These are phyloP conservation scores for Chaetura pelagica DNA, from an alignment of 2,113 vertebrate genomes.

Conservation along the genomic window DNA sequence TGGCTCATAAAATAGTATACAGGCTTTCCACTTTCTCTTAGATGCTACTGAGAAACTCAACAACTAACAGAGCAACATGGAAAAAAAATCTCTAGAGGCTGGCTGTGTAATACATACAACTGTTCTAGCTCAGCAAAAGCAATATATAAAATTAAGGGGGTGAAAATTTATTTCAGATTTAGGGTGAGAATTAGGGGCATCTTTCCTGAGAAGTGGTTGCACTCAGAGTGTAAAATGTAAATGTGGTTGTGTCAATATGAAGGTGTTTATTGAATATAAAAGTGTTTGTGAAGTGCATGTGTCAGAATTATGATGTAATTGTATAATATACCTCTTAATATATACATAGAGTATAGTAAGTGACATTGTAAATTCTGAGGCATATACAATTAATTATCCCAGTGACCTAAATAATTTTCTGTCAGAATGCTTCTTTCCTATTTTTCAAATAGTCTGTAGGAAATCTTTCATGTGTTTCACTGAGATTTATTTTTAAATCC, in stretches of 20 bases:
- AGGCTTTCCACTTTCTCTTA: neutral
- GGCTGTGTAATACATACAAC: neutral
- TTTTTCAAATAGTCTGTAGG: neutral
- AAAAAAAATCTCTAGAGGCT: neutral
- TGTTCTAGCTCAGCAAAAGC: neutral
- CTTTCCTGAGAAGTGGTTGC: neutral
- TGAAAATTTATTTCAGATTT: neutral
- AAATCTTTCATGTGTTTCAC: slow-evolving; percentile 38
- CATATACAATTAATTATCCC: neutral
- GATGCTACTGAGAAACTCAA: neutral
- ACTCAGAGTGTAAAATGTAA: neutral
- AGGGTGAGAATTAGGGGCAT: neutral
- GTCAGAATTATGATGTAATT: neutral
- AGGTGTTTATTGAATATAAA: neutral
- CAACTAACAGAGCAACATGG: neutral
- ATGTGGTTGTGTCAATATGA: neutral
- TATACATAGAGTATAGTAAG: neutral
- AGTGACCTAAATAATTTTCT: slow-evolving; percentile 48
- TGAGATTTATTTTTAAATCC: slow-evolving; percentile 43
- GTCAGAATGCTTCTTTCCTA: neutral
- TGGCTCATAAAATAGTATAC: neutral
- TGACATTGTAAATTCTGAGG: neutral
- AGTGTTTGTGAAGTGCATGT: neutral
- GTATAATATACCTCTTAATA: neutral
- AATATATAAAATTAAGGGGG: neutral